These are phyloP conservation scores for Rhamnusium bicolor DNA, from an alignment of 2,888 invertebrate genomes.

Conservation along the genomic window DNA sequence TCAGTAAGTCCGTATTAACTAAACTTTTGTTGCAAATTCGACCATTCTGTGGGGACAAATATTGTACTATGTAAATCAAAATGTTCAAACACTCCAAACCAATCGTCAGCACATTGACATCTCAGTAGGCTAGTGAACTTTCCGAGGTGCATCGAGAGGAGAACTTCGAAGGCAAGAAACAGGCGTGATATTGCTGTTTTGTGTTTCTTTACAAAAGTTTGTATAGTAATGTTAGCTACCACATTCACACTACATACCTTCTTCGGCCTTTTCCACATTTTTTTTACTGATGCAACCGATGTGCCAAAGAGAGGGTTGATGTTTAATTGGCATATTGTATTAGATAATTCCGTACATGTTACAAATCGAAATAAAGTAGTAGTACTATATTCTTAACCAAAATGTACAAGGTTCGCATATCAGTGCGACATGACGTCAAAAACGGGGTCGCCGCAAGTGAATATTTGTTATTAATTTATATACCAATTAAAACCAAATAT, in stretches of 20 bases:
- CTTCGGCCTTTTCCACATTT: background rate
- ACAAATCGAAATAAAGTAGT: no score
- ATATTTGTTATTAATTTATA: no score
- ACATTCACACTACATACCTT: background rate
- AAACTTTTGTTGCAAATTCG: background rate
- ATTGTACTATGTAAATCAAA: conserved; percentile 25
- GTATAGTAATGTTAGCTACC: background rate
- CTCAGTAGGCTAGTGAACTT: conserved; percentile 37
- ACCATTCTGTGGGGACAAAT: conserved; percentile 10
- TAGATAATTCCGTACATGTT: no score
- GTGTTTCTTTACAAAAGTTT: conserved; percentile 11
- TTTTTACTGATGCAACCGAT: background rate
- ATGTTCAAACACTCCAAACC: conserved; percentile 35
- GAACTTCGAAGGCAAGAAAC: conserved; percentile 2
- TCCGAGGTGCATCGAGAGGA: conserved; percentile 22
- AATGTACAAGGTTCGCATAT: no score
- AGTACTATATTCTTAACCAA: no score
- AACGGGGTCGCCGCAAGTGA: no score
- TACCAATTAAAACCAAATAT: no score
- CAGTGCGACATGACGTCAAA: no score
- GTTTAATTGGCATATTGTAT: background rate
- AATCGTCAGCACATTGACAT: conserved; percentile 39
- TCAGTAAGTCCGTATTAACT: no score
- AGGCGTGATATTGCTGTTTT: conserved; percentile 1
- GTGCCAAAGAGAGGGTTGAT: background rate